Evolutionary conservation across 1,140 invertebrate genomes (phyloP).

Genomic region (Heterodera carotae): DNA sequence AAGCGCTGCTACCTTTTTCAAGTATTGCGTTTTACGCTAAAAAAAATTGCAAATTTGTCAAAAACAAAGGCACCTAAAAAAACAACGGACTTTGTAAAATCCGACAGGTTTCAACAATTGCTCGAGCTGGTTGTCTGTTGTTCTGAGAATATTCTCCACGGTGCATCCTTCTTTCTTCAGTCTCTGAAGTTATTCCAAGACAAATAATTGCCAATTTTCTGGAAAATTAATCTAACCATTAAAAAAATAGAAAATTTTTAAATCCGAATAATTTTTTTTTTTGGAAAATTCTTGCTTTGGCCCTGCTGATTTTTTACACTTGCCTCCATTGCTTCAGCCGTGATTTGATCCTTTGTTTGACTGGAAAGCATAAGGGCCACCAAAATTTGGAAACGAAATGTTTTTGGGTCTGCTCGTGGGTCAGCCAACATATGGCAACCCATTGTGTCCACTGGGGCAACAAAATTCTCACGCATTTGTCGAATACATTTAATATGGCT

Average conservation of each 20-base stretch:
- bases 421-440: conserved; percentile 52
- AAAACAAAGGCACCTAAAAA: neutral
- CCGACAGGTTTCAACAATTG: conserved; percentile 41
- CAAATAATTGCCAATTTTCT: too few relatives aligned
- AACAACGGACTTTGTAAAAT: conserved; percentile 43
- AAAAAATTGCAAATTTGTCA: conserved; percentile 22
- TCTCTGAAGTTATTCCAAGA: conserved; percentile 34
- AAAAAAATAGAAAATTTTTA: too few relatives aligned
- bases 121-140: conserved; percentile 27
- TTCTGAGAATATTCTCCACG: conserved; percentile 36
- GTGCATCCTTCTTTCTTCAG: conserved; percentile 40
- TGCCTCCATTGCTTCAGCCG: conserved; percentile 49
- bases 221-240: too few relatives aligned
- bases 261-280: too few relatives aligned
- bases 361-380: conserved; percentile 49
- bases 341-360: conserved; percentile 49
- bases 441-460: conserved; percentile 42
- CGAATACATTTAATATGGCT: conserved; percentile 20
- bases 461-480: conserved; percentile 34
- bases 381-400: conserved; percentile 49
- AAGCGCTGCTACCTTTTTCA: conserved; percentile 38
- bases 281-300: too few relatives aligned
- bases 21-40: conserved; percentile 47
- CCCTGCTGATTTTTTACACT: conserved; percentile 21
- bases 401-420: conserved; percentile 38